Base-by-base conservation (phyloP, 2,113 vertebrate genomes). In the Rhagologus leucostigma region DNA sequence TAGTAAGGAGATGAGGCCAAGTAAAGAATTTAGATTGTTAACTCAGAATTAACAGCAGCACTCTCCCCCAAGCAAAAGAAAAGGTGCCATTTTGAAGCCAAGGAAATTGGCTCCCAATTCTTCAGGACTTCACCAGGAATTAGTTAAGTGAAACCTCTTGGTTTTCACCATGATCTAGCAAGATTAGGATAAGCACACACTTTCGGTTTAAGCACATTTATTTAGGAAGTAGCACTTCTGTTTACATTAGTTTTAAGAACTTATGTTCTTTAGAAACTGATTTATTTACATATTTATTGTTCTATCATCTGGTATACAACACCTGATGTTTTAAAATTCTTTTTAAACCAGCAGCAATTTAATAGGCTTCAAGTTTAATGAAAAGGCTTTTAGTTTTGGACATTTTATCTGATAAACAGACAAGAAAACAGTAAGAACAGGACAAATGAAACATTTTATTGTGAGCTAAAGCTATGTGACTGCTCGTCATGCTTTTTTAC, bases 381-480 rank as follows among this genome's bases (percentile, higher is more conserved):
- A 88, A 95, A 89, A 95, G 41, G 70, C 55, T 96, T 19, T 85
- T 70, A 13, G 24, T 68, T 81, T 68, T 53, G 62, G 71, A 84
- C 47, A 39, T 73, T 79, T 75, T 55, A 90, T 65, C 73, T 69
- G 87, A 86, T 46, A 95, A 95, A 96, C 52, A 77, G 80, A 87
- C 71, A 73, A 89, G 50, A 84, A 89, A 92, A 92, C 95, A 87
- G 50, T 52, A 56, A 62, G 80, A 94, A 90, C 52, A 83, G 65
- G 65, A 91, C 92, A 95, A 96, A 96, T 1, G 3, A 91, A 95
- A 95, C 41, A 83, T 89, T 97, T 97, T 95, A 97, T 96, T 96
- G 64, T 88, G 83, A 88, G 93, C 92, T 95, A 94, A 97, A 92
- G 80, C 86, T 92, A 90, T 89, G 70, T 89, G 79, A 93, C 75